Evolutionary conservation across 2,888 invertebrate genomes (phyloP), one percentile per base, ranked within the genome.

Genomic region (Leptinotarsa rubiginosa): DNA sequence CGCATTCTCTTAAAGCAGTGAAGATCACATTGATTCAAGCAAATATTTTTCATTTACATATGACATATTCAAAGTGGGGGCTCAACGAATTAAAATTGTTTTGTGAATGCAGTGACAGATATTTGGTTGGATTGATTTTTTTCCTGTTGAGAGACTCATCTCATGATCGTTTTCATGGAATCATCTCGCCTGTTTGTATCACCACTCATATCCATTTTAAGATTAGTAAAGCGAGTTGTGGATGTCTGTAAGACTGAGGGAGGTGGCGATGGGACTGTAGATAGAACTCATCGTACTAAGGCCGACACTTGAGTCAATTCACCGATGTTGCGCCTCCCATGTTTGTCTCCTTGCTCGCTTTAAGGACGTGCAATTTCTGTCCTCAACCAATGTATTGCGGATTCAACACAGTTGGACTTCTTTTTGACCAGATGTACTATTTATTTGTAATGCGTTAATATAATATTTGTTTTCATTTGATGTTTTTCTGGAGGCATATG

Each of bases 191-290:
- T 80, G 80, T 82, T 81, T 81, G 79, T 81, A 83, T 84, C 83
- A 82, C 84, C 76, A 74, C 47, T 25, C 52, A 69, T 71, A 66
- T 74, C 72, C 78, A 77, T 77, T 76, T 81, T 81, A 81, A 78
- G 76, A 81, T 81, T 85, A 83, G 83, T 80, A 75, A 83, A 81
- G 84, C 83, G 85, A 82, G 83, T 82, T 80, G 81, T 81, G 82
- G 83, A 82, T 81, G 82, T 82, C 72, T 77, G 81, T 87, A 87
- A 88, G 89, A 89, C 88, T 88, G 88, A 89, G 84, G 87, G 87
- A 86, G 87, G 85, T 81, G 81, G 82, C 84, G 82, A 81, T 80
- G 77, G 76, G 69, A 77, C 77, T 81, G 81, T 82, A 84, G 82
- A 81, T 80, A 77, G 75, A 65, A 77, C 78, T 77, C 81, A 82